Conservation (phyloP, 2,888 invertebrate species). For the Crematogaster levior region DNA sequence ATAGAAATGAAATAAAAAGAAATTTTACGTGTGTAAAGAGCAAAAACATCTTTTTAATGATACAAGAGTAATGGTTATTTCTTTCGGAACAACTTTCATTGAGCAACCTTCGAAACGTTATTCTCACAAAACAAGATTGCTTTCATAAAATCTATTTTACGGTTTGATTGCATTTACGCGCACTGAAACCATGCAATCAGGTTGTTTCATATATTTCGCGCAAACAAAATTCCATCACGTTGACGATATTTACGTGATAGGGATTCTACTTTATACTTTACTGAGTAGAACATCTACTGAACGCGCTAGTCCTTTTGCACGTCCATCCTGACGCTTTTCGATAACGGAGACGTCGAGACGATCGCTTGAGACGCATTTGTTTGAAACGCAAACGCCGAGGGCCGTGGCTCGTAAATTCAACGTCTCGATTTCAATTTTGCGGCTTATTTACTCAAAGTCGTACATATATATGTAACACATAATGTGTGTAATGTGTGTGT, state of each 20-base stretch:
- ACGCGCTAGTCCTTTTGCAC: neutral
- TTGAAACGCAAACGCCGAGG: slow-evolving; percentile 49
- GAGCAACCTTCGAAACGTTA: neutral
- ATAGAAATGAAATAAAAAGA: neutral
- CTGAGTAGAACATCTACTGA: neutral
- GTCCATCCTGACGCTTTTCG: neutral
- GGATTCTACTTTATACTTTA: slow-evolving; percentile 6
- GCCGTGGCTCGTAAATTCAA: slow-evolving; percentile 43
- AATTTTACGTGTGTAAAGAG: neutral
- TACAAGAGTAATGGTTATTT: neutral
- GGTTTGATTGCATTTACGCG: neutral
- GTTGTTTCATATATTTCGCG: neutral
- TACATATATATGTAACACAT: neutral
- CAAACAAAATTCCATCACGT: slow-evolving; percentile 40
- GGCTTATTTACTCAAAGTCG: slow-evolving; percentile 63
- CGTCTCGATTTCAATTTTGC: slow-evolving; percentile 69
- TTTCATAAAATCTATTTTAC: slow-evolving; percentile 18
- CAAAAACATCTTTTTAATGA: neutral
- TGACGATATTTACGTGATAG: slow-evolving; percentile 32
- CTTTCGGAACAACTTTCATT: neutral
- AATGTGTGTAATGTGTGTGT: neutral
- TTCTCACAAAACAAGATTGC: neutral
- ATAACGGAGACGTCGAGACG: slow-evolving; percentile 2
- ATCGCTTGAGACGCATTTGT: slow-evolving; percentile 9
- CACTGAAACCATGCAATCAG: neutral